phyloP scores from a whole-genome alignment of 2,113 vertebrate species.

The Takifugu bimaculatus region DNA sequence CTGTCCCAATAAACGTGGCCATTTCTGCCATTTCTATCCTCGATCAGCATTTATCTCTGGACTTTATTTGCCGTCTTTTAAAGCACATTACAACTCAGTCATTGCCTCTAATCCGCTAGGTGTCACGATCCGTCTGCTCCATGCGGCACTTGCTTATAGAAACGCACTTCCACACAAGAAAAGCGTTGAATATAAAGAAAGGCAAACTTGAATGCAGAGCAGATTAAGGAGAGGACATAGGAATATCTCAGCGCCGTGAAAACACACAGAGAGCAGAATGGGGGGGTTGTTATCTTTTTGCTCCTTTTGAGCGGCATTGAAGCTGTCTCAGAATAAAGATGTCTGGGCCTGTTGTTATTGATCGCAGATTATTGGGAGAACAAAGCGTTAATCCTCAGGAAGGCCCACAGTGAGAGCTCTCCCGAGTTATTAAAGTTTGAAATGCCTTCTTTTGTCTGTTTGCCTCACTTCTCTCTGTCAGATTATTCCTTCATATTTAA shows the following conservation, averaged over 20 bases:
- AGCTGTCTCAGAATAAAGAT: slow-evolving; percentile 62
- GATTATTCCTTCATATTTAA: slow-evolving; percentile 47
- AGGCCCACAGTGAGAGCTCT: slow-evolving; percentile 44
- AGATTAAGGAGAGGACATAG: slow-evolving; percentile 51
- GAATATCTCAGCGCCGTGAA: slow-evolving; percentile 40
- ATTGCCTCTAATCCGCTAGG: slow-evolving; percentile 18
- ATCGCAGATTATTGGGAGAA: slow-evolving; percentile 55
- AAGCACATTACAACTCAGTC: slow-evolving; percentile 3
- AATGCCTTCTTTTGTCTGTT: slow-evolving; percentile 41
- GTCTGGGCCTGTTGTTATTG: slow-evolving; percentile 62
- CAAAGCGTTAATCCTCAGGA: slow-evolving; percentile 65
- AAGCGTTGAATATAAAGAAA: slow-evolving; percentile 29
- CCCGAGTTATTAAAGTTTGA: slow-evolving; percentile 64
- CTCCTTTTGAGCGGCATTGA: slow-evolving; percentile 40
- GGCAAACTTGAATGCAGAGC: slow-evolving; percentile 32
- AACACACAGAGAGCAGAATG: slow-evolving; percentile 40
- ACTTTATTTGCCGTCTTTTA: slow-evolving; percentile 5
- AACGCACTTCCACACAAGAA: slow-evolving; percentile 12
- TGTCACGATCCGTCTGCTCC: slow-evolving; percentile 19
- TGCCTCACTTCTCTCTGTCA: slow-evolving; percentile 6
- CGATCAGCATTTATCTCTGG: background rate
- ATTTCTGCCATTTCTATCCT: background rate
- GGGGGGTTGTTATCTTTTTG: slow-evolving; percentile 29
- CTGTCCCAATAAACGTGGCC: slow-evolving; percentile 2
- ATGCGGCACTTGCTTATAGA: slow-evolving; percentile 24